phyloP scores from a whole-genome alignment of 2,797 vertebrate species.

The Thaleichthys pacificus region DNA sequence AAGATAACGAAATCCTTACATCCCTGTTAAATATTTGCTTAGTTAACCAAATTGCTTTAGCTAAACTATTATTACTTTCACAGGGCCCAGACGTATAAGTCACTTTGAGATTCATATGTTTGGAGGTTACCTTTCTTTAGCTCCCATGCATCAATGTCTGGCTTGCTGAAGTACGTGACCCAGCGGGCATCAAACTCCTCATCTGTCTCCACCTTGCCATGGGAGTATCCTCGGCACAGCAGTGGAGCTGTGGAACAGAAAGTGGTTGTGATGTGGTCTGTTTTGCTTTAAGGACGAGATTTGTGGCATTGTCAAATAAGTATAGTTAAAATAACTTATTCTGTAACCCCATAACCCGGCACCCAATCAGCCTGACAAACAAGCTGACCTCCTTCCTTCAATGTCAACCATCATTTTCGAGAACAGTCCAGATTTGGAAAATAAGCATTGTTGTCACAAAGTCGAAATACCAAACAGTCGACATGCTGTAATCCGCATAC shows the following conservation, averaged over 20 bases:
- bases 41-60: too few relatives aligned
- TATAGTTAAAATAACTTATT: not conserved
- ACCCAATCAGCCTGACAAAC: too few relatives aligned
- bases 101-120: not conserved
- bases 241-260: conserved; percentile 62
- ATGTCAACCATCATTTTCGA: not conserved
- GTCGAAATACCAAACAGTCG: too few relatives aligned
- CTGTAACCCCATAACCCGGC: not conserved
- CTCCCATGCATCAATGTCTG: conserved; percentile 94
- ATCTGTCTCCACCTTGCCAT: conserved; percentile 86
- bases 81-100: not conserved
- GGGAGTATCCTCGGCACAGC: conserved; percentile 85
- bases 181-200: conserved; percentile 97
- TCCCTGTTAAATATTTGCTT: too few relatives aligned
- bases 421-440: too few relatives aligned
- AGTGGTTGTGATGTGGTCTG: not conserved
- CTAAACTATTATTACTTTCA: too few relatives aligned
- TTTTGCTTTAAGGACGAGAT: not conserved
- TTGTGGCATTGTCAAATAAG: not conserved
- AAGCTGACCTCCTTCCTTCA: not conserved
- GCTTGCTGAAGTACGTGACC: conserved; percentile 95
- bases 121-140: conserved; percentile 85
- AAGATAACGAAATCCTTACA: too few relatives aligned
- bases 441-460: too few relatives aligned
- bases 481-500: too few relatives aligned